Conservation (phyloP, 2,888 invertebrate species). For the Epinotia demarniana region DNA sequence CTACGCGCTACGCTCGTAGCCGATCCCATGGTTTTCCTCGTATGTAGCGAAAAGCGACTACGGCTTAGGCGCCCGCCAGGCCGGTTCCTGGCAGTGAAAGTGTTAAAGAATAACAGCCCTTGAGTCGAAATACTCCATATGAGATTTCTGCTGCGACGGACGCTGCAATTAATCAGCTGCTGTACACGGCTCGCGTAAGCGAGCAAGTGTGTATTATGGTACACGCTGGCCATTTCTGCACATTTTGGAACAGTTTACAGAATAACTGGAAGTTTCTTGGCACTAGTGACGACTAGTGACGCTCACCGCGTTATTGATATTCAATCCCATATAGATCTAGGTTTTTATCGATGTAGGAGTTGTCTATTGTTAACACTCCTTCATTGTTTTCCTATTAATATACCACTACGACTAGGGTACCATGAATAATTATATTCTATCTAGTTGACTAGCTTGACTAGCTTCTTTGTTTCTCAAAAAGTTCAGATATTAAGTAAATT, state of each 20-base stretch:
- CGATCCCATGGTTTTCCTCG: no score
- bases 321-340: not conserved
- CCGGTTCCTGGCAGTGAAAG: no score
- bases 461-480: no score
- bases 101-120: not conserved
- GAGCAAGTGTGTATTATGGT: conserved; percentile 3
- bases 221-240: not conserved
- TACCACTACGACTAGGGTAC: not conserved
- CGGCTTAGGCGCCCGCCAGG: no score
- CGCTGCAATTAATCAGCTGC: conserved; percentile 19
- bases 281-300: not conserved
- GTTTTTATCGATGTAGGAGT: not conserved
- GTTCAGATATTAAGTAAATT: no score
- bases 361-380: not conserved
- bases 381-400: not conserved
- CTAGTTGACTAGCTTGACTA: not conserved
- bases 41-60: no score
- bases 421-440: not conserved
- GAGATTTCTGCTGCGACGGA: not conserved
- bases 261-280: not conserved
- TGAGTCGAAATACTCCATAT: not conserved
- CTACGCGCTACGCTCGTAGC: no score
- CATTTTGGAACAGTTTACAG: not conserved
- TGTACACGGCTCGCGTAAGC: conserved; percentile 3
- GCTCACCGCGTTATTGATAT: not conserved